phyloP scores from a whole-genome alignment of 2,888 invertebrate genomes.

The Cistogaster globosa region DNA sequence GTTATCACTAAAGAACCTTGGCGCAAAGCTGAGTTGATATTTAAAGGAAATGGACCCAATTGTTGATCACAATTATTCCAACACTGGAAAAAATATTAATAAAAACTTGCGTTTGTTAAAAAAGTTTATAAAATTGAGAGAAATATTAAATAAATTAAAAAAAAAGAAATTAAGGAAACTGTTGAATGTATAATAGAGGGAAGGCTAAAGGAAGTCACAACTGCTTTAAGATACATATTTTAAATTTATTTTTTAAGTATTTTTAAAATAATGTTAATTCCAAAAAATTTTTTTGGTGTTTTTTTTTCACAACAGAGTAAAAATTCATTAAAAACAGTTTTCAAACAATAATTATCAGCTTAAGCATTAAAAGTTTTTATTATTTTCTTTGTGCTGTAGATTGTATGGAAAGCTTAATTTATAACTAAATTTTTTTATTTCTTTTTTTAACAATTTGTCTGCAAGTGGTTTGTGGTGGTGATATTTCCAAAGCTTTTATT shows the following conservation, averaged over 20 bases:
- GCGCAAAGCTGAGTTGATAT: conserved; percentile 78
- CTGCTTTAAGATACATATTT: conserved; percentile 18
- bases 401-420: conserved; percentile 21
- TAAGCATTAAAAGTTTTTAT: conserved; percentile 27
- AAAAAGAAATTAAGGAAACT: not conserved
- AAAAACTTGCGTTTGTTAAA: conserved; percentile 19
- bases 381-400: not conserved
- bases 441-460: conserved; percentile 44
- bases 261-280: no score
- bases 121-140: not conserved
- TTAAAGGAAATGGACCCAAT: conserved; percentile 77
- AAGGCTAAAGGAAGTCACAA: conserved; percentile 16
- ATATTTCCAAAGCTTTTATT: conserved; percentile 37
- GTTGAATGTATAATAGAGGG: not conserved
- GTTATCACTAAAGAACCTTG: conserved; percentile 78
- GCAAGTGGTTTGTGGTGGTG: conserved; percentile 34
- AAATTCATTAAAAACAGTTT: no score
- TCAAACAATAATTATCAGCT: conserved; percentile 30
- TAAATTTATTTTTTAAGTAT: not conserved
- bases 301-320: no score
- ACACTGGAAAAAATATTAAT: conserved; percentile 74
- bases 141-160: not conserved
- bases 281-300: no score
- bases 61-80: conserved; percentile 79
- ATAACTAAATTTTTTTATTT: conserved; percentile 24